These are phyloP conservation scores for Aphodius granarius DNA, from an alignment of 2,888 invertebrate species.

Conservation along the genomic window DNA sequence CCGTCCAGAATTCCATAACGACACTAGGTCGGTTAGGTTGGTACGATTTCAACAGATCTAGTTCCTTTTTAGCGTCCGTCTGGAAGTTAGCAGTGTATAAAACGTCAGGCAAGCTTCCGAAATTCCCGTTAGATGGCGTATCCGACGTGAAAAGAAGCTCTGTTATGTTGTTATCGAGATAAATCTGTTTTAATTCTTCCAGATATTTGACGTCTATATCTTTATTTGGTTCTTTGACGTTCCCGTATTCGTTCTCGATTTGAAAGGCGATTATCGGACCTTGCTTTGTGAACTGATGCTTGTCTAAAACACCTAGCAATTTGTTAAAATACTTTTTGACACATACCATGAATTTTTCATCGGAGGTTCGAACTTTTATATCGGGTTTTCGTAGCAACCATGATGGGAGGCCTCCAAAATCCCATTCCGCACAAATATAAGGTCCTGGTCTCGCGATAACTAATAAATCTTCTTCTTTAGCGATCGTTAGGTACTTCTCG, in stretches of 20 bases:
- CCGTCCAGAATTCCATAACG: conserved; percentile 60
- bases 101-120: conserved; percentile 17
- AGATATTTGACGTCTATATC: conserved; percentile 50
- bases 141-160: conserved; percentile 61
- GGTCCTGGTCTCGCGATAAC: conserved; percentile 86
- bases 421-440: conserved; percentile 90
- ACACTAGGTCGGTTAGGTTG: conserved; percentile 58
- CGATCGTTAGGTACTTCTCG: conserved; percentile 67
- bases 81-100: conserved; percentile 29
- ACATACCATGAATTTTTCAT: conserved; percentile 51
- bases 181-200: conserved; percentile 48
- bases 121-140: conserved; percentile 35
- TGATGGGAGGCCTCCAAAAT: conserved; percentile 56
- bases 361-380: conserved; percentile 54
- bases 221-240: conserved; percentile 47
- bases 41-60: conserved; percentile 38
- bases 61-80: conserved; percentile 17
- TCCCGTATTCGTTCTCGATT: conserved; percentile 94
- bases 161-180: conserved; percentile 49
- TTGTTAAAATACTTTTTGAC: conserved; percentile 57
- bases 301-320: conserved; percentile 56
- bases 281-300: conserved; percentile 67
- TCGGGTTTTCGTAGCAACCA: conserved; percentile 58
- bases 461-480: conserved; percentile 73
- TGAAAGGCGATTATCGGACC: conserved; percentile 88